Percentiles rank a stretch among this genome's conserved stretches.
phyloP scores from a whole-genome alignment of 2,888 invertebrate species.

The Nephrocerus scutellatus region DNA sequence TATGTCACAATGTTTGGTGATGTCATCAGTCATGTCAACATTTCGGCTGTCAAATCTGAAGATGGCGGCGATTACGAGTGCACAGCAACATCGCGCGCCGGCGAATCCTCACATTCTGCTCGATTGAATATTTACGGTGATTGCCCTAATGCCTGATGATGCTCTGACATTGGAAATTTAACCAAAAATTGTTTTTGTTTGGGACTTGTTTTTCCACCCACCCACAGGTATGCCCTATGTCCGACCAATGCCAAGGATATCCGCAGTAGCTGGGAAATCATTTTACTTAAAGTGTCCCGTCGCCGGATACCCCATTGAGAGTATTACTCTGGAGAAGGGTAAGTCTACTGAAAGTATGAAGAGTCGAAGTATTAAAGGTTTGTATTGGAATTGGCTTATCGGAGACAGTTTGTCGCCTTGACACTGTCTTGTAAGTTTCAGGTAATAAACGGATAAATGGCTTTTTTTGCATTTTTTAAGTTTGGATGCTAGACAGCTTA shows the following conservation, averaged over 20 bases:
- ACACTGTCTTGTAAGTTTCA: too few species aligned
- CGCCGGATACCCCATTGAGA: conserved; percentile 82
- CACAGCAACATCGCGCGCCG: conserved; percentile 72
- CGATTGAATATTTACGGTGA: conserved; percentile 78
- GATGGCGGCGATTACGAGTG: conserved; percentile 87
- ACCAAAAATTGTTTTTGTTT: too few species aligned
- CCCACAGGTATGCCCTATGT: conserved; percentile 66
- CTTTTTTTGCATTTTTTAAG: neutral
- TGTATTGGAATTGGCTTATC: too few species aligned
- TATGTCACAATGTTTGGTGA: conserved; percentile 87
- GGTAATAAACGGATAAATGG: too few species aligned
- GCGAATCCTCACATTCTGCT: conserved; percentile 71
- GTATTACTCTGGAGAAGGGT: conserved; percentile 84
- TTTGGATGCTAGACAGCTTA: neutral
- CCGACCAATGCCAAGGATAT: conserved; percentile 75
- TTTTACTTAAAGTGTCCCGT: conserved; percentile 80
- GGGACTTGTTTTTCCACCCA: too few species aligned
- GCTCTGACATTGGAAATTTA: too few species aligned
- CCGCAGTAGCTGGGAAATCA: conserved; percentile 74
- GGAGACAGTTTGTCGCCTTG: too few species aligned
- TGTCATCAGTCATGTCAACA: conserved; percentile 85
- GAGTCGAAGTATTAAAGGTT: too few species aligned
- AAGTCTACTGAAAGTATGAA: too few species aligned
- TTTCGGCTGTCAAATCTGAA: conserved; percentile 76
- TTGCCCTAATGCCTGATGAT: too few species aligned